A percentile compares a stretch with the other conserved stretches of the same genome.
Evolutionary conservation across 1,140 invertebrate species (phyloP).

Genomic region (Nasonia giraulti): DNA sequence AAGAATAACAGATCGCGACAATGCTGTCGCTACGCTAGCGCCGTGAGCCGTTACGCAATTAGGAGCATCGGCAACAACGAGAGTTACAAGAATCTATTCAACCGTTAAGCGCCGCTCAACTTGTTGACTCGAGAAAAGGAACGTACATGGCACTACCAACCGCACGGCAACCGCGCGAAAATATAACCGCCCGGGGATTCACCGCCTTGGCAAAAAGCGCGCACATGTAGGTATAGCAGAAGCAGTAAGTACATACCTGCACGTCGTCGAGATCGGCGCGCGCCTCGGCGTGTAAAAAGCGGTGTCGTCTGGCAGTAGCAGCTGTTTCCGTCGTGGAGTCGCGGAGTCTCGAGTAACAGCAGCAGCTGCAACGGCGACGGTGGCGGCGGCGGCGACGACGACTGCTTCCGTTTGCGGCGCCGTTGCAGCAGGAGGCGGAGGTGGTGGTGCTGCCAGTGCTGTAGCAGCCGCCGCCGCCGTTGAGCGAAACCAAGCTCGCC

Average conservation of each 20-base stretch:
- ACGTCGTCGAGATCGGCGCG: slow-evolving; percentile 23
- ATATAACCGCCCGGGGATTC: not conserved
- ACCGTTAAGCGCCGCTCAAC: too few species aligned
- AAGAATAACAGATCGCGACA: too few species aligned
- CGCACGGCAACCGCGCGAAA: not conserved
- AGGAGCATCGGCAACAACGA: too few species aligned
- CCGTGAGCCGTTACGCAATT: too few species aligned
- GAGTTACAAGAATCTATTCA: too few species aligned
- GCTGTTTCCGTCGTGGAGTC: not conserved
- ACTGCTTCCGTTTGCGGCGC: slow-evolving; percentile 8
- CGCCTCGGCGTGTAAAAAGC: not conserved
- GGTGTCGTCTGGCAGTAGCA: not conserved
- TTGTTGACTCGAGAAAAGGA: not conserved
- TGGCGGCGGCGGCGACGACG: not conserved
- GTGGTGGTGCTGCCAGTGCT: not conserved
- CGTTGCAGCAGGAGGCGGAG: not conserved
- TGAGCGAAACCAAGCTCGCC: slow-evolving; percentile 16
- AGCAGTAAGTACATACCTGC: slow-evolving; percentile 15
- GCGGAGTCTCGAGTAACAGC: not conserved
- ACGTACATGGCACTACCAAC: not conserved
- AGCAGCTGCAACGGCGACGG: not conserved
- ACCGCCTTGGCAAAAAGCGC: too few species aligned
- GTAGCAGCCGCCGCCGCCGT: not conserved
- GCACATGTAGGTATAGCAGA: not conserved
- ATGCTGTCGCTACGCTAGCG: too few species aligned